Evolutionary conservation across 2,113 vertebrate species (phyloP), one percentile per base, ranked within the genome.

Genomic region (Triplophysa siluroides): DNA sequence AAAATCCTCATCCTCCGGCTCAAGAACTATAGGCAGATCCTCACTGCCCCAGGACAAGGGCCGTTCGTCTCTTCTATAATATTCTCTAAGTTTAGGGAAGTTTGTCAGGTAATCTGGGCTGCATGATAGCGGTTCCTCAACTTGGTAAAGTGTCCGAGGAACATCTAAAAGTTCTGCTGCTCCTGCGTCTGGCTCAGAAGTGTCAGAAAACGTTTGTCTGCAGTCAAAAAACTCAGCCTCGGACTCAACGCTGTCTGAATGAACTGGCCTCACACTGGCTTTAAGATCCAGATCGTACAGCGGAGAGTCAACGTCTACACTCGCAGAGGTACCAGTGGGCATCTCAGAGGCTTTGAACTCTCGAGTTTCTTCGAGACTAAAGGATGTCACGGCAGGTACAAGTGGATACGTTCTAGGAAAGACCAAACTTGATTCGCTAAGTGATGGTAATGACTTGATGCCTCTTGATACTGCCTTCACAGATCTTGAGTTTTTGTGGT

Each of bases 11-110:
- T 95, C 93, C 29, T 93, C 93, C 0, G 93, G 93, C 79, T 95
- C 94, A 47, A 93, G 93, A 78, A 95, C 78, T 62, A 93, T 92
- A 70, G 91, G 93, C 45, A 86, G 90, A 94, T 92, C 92, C 13
- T 92, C 88, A 38, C 92, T 84, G 2, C 85, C 78, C 0, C 85
- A 88, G 0, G 91, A 92, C 45, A 86, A 76, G 8, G 66, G 82
- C 21, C 88, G 84, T 0, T 89, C 86, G 2, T 84, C 83, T 6
- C 7, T 65, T 19, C 85, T 80, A 2, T 78, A 19, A 1, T 81
- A 84, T 33, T 61, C 5, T 26, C 64, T 33, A 5, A 29, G 18
- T 56, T 75, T 83, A 47, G 56, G 62, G 16, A n/a, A 81, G 0
- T 4, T 52, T 38, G 71, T 79, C 4, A 84, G 54, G 70, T 85